Evolutionary conservation across 2,888 invertebrate species (phyloP).

Genomic region (Neocrepidodera transversa): DNA sequence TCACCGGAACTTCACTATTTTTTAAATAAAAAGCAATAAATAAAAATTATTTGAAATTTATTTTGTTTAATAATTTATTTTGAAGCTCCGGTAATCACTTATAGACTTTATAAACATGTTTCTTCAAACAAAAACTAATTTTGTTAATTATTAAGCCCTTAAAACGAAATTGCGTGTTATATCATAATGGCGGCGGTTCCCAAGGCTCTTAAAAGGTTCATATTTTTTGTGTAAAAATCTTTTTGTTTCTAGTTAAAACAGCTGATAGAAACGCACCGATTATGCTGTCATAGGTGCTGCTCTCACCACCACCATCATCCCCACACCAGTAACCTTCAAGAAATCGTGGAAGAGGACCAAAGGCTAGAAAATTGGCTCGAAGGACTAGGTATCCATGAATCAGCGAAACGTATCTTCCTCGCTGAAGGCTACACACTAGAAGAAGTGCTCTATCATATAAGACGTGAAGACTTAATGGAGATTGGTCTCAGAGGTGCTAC

Average conservation of each 20-base stretch:
- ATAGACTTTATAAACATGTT: too few relatives aligned
- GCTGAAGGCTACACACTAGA: conserved; percentile 79
- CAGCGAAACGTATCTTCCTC: conserved; percentile 72
- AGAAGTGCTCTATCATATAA: conserved; percentile 80
- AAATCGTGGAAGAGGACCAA: conserved; percentile 61
- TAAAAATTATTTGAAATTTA: too few relatives aligned
- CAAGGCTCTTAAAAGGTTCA: too few relatives aligned
- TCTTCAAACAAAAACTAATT: too few relatives aligned
- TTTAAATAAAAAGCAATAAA: too few relatives aligned
- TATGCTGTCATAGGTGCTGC: conserved; percentile 34
- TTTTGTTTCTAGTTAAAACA: conserved; percentile 48
- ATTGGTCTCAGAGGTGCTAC: conserved; percentile 83
- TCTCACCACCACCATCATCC: conserved; percentile 22
- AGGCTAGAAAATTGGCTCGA: conserved; percentile 76
- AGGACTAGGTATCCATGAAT: conserved; percentile 71
- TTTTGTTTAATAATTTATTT: too few relatives aligned
- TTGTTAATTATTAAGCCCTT: too few relatives aligned
- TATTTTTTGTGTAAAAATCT: background rate
- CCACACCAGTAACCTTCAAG: conserved; percentile 39
- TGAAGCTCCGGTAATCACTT: too few relatives aligned
- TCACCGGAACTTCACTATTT: too few relatives aligned
- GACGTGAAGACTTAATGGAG: conserved; percentile 81
- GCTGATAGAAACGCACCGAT: conserved; percentile 48
- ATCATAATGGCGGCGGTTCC: too few relatives aligned
- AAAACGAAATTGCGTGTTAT: too few relatives aligned